Base-by-base conservation (phyloP, 2,888 invertebrate species). In the Cephus sareptanus region DNA sequence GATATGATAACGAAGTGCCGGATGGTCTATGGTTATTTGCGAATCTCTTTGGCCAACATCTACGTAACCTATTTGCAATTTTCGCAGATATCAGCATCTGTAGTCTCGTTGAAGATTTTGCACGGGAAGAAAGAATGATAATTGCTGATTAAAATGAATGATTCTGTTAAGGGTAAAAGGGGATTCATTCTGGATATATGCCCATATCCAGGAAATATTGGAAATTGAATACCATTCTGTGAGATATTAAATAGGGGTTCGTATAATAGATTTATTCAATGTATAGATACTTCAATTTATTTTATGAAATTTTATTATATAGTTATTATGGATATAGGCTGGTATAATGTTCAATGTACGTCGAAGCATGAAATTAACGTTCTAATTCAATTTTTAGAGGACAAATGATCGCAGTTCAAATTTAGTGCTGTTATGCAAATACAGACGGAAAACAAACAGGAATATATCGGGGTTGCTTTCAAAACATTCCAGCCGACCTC, bases 381-480 rank as follows among this genome's bases (percentile, higher is more conserved):
- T 34, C 73, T 75, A 73, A 81, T 81, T 76, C 77, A 78, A 80
- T 80, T 81, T 83, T 81, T 79, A 78, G 79, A 69, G 71, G 71
- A 73, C 73, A 75, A 77, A 74, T 74, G 77, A 71, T 34, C 77
- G 75, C 76, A 78, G 68, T 77, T 30, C 77, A 74, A 74, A 69
- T 78, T 80, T 74, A 69, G 74, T 56, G 76, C 69, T 77, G 79
- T 81, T 80, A 79, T 76, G 83, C 83, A 85, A 85, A 85, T 77
- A 81, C 81, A 82, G 81, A 84, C 83, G 78, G 83, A 77, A 84
- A 81, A 85, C 81, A 85, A 85, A 85, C 79, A 83, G 79, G 77
- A 79, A 80, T 80, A 81, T 82, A 81, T 84, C 79, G 79, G 56
- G 56, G 83, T 85, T 81, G 81, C 81, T 79, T 80, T 82, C 79